These are phyloP conservation scores for Tringa solitaria DNA, from an alignment of 2,113 vertebrate genomes.

Conservation along the genomic window DNA sequence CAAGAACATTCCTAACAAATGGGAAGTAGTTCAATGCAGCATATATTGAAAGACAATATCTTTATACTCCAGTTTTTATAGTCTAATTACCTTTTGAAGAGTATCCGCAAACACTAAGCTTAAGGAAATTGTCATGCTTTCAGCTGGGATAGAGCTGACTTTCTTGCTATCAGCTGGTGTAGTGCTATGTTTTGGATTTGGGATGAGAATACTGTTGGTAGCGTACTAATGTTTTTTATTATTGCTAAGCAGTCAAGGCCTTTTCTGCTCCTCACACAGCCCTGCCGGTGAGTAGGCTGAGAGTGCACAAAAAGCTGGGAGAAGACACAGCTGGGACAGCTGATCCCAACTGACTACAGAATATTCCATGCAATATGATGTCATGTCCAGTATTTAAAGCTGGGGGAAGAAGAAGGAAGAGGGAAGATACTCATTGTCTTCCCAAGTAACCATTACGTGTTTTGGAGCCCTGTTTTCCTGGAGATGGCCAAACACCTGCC, in stretches of 20 bases:
- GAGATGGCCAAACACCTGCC: background rate
- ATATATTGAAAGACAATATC: background rate
- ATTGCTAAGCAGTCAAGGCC: background rate
- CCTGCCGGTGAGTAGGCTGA: background rate
- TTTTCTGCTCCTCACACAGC: background rate
- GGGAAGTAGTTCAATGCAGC: background rate
- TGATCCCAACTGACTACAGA: background rate
- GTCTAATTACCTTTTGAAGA: background rate
- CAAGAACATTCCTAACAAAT: background rate
- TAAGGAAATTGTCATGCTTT: background rate
- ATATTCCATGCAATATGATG: background rate
- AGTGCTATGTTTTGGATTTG: background rate
- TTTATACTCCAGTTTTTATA: background rate
- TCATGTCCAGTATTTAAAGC: background rate
- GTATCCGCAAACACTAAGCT: background rate
- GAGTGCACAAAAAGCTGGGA: background rate
- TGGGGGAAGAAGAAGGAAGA: background rate
- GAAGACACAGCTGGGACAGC: background rate
- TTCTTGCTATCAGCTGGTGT: background rate
- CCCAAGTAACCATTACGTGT: background rate
- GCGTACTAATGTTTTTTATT: background rate
- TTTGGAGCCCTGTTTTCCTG: background rate
- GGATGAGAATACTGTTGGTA: background rate
- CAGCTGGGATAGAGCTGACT: background rate
- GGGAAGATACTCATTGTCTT: background rate